These are phyloP conservation scores for Bhutanitis thaidina DNA, from an alignment of 2,888 invertebrate species.

Conservation along the genomic window DNA sequence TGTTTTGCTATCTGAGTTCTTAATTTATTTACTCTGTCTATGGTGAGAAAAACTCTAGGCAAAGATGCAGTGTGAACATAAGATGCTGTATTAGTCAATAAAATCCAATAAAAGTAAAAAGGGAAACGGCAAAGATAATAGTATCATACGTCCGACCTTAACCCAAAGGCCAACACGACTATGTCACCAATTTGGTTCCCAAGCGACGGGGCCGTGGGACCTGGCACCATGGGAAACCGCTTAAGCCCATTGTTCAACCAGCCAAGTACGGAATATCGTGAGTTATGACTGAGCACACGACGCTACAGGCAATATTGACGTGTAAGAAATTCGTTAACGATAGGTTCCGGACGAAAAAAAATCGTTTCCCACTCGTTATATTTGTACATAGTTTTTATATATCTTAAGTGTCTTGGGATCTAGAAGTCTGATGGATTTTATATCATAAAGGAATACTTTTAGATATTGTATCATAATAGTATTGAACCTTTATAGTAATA, in stretches of 20 bases:
- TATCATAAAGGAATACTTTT: too few relatives aligned
- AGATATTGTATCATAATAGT: too few relatives aligned
- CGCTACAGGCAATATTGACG: neutral
- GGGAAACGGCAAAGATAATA: neutral
- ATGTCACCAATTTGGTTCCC: slow-evolving; percentile 30
- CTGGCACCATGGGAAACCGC: slow-evolving; percentile 29
- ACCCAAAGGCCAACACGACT: slow-evolving; percentile 31
- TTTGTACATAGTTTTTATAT: too few relatives aligned
- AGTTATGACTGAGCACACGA: neutral
- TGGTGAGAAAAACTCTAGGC: too few relatives aligned
- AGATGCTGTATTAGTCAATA: neutral
- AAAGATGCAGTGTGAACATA: too few relatives aligned
- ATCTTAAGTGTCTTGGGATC: too few relatives aligned
- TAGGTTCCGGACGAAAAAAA: neutral
- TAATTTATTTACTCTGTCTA: too few relatives aligned
- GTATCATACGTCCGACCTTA: slow-evolving; percentile 28
- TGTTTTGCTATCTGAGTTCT: too few relatives aligned
- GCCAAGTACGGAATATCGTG: slow-evolving; percentile 12
- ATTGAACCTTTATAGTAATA: too few relatives aligned
- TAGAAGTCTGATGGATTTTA: too few relatives aligned
- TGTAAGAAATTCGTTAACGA: slow-evolving; percentile 2
- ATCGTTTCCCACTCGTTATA: too few relatives aligned
- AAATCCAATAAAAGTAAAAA: neutral
- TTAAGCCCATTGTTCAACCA: slow-evolving; percentile 27
- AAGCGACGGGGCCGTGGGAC: slow-evolving; percentile 33